phyloP scores from a whole-genome alignment of 2,888 invertebrate species.

The Crossocerus cetratus region DNA sequence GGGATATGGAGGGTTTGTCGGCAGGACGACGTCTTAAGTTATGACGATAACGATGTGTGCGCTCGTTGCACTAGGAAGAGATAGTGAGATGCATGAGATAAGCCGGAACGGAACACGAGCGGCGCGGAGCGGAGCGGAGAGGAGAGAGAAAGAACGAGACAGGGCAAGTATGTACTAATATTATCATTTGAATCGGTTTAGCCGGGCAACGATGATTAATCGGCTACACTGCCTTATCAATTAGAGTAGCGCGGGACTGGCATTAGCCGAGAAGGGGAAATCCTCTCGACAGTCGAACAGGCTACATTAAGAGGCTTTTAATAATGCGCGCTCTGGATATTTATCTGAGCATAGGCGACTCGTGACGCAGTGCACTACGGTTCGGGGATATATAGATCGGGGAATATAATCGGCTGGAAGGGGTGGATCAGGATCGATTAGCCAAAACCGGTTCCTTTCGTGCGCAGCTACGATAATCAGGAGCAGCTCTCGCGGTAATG shows the following conservation, averaged over 20 bases:
- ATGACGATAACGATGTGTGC: not conserved
- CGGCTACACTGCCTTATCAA: constrained; percentile 18
- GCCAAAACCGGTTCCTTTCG: constrained; percentile 30
- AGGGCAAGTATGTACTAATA: constrained; percentile 4
- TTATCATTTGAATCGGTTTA: constrained; percentile 16
- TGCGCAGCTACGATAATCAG: constrained; percentile 9
- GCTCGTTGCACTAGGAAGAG: not conserved
- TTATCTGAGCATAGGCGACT: not conserved
- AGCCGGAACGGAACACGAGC: not conserved
- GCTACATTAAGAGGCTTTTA: constrained; percentile 9
- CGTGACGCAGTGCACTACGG: no score
- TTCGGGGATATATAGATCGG: no score
- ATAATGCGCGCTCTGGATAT: not conserved
- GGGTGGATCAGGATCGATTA: constrained; percentile 1
- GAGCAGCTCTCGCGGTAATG: constrained; percentile 50
- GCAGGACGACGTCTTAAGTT: constrained; percentile 1
- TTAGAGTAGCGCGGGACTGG: constrained; percentile 6
- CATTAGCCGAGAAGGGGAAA: constrained; percentile 3
- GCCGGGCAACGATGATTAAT: constrained; percentile 17
- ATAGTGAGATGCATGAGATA: not conserved
- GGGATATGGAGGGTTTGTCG: not conserved
- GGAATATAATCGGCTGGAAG: no score
- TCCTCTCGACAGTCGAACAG: not conserved
- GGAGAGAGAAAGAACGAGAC: not conserved
- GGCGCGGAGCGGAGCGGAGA: not conserved